Evolutionary conservation across 1,140 invertebrate species (phyloP).

Genomic region (Ceratitis capitata): DNA sequence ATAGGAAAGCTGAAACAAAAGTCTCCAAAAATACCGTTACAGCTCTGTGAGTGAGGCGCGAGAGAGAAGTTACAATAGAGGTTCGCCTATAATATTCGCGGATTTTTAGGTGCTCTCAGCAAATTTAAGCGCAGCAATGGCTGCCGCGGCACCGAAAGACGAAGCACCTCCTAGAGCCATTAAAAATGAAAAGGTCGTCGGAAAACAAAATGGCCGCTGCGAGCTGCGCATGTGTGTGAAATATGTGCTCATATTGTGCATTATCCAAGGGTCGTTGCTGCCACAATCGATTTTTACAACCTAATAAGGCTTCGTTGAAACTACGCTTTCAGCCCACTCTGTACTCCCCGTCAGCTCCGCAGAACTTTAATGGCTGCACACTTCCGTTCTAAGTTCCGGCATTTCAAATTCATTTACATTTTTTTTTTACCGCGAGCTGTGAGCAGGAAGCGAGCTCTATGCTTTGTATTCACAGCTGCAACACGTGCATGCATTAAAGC

Average conservation of each 20-base stretch:
- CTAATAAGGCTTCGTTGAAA: conserved; percentile 59
- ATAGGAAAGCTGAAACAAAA: neutral
- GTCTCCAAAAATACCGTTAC: neutral
- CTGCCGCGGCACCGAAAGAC: conserved; percentile 43
- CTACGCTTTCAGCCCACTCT: neutral
- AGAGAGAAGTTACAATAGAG: neutral
- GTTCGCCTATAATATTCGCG: too few relatives aligned
- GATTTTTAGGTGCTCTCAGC: neutral
- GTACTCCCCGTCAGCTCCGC: too few relatives aligned
- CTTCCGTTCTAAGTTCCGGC: conserved; percentile 34
- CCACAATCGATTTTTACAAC: conserved; percentile 59
- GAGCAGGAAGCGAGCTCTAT: neutral
- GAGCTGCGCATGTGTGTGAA: neutral
- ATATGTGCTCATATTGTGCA: neutral
- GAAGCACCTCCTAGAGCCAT: conserved; percentile 48
- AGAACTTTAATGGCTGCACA: conserved; percentile 27
- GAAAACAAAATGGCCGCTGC: neutral
- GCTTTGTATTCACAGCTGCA: conserved; percentile 13
- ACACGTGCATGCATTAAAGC: conserved; percentile 33
- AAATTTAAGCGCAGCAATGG: conserved; percentile 58
- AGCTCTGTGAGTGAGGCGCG: neutral
- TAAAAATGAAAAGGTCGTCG: neutral
- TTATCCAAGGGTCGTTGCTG: conserved; percentile 35
- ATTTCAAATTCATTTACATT: neutral
- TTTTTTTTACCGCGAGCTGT: neutral